Evolutionary conservation across 2,797 vertebrate genomes (phyloP).

Genomic region (Liasis olivaceus): DNA sequence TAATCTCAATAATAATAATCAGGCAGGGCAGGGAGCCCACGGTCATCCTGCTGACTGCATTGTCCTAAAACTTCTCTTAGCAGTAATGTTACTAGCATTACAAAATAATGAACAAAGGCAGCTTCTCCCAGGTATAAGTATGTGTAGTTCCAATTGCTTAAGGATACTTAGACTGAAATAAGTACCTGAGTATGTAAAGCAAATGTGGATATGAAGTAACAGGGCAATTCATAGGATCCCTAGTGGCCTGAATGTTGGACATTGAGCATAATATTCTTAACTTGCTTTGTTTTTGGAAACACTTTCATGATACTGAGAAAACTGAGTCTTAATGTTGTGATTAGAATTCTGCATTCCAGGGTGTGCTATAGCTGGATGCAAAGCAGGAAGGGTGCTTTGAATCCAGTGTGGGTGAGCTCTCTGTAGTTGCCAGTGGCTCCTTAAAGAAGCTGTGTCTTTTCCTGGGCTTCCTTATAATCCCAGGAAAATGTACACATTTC

Average conservation of each 20-base stretch:
- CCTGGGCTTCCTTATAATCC: neutral
- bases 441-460: neutral
- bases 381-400: neutral
- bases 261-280: neutral
- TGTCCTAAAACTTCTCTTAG: neutral
- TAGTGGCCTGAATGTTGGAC: neutral
- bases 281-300: neutral
- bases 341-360: neutral
- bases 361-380: neutral
- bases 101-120: neutral
- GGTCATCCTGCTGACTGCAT: neutral
- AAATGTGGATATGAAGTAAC: neutral
- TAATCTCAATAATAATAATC: neutral
- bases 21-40: neutral
- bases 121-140: neutral
- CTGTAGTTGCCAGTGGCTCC: neutral
- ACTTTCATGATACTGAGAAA: neutral
- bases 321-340: neutral
- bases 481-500: too few species aligned
- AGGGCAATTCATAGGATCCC: neutral
- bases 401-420: neutral
- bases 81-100: neutral
- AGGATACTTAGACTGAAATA: neutral
- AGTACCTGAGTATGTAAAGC: neutral
- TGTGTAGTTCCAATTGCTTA: neutral